Percentiles rank a stretch among this genome's conserved stretches.
Evolutionary conservation across 2,888 invertebrate genomes (phyloP).

Genomic region (Cryptocheilus praepositus): DNA sequence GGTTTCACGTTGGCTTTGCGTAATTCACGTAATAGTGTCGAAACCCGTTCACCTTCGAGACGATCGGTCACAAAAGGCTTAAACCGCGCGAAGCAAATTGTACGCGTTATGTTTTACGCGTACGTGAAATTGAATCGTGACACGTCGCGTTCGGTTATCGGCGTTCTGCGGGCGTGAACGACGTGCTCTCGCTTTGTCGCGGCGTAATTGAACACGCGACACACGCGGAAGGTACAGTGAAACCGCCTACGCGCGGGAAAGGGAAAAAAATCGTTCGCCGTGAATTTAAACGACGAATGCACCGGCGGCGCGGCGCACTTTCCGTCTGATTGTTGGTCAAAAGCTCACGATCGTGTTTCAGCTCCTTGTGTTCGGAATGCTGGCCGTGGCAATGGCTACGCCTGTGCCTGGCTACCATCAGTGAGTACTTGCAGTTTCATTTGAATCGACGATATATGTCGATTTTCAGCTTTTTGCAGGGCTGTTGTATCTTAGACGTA

Average conservation of each 20-base stretch:
- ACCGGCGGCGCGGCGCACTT: conserved; percentile 22
- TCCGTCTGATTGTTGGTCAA: conserved; percentile 34
- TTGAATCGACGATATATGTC: too few species aligned
- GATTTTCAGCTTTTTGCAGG: too few species aligned
- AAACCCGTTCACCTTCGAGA: too few species aligned
- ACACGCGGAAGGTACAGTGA: conserved; percentile 28
- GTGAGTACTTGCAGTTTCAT: conserved; percentile 48
- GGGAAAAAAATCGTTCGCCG: conserved; percentile 21
- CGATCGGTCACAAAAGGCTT: not conserved
- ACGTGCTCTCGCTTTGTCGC: conserved; percentile 32
- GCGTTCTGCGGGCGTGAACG: conserved; percentile 9
- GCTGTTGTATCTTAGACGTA: too few species aligned
- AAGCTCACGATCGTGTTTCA: conserved; percentile 52
- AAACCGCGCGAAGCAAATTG: too few species aligned
- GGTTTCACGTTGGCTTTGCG: too few species aligned
- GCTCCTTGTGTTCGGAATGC: conserved; percentile 67
- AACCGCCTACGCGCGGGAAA: conserved; percentile 24
- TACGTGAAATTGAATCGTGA: too few species aligned
- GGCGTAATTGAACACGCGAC: conserved; percentile 30
- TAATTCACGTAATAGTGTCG: too few species aligned
- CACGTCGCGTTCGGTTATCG: too few species aligned
- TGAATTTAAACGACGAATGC: conserved; percentile 41
- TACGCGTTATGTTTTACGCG: too few species aligned
- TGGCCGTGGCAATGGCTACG: conserved; percentile 61
- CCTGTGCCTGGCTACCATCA: conserved; percentile 66